phyloP scores from a whole-genome alignment of 1,140 invertebrate genomes.

The Drosophila willistoni region DNA sequence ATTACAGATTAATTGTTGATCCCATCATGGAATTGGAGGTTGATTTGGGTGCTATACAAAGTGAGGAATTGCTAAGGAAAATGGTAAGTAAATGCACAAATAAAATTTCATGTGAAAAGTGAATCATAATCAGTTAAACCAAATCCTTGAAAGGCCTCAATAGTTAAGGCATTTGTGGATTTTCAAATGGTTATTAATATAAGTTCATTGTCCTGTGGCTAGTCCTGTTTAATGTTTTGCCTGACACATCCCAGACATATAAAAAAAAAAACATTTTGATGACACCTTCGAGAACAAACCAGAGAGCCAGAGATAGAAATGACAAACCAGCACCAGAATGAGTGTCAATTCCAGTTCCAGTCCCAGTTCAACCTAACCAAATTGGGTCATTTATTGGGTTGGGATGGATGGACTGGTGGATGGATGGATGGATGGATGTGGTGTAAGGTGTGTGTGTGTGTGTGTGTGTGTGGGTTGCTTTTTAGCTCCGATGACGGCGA shows the following conservation, averaged over 20 bases:
- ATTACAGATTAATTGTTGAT: slow-evolving; percentile 20
- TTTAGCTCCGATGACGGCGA: slow-evolving; percentile 44
- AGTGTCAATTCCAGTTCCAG: slow-evolving; percentile 33
- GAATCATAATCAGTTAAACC: too few relatives aligned
- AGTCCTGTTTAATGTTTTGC: too few relatives aligned
- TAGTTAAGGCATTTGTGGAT: too few relatives aligned
- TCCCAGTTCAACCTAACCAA: slow-evolving; percentile 67
- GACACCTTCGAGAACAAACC: slow-evolving; percentile 42
- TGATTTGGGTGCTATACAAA: slow-evolving; percentile 87
- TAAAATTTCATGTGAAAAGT: too few relatives aligned
- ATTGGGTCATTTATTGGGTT: slow-evolving; percentile 78
- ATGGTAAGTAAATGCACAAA: slow-evolving; percentile 85
- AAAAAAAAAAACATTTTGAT: neutral
- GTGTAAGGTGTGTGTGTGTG: too few relatives aligned
- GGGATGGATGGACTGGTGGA: slow-evolving; percentile 3
- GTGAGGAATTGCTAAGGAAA: slow-evolving; percentile 88
- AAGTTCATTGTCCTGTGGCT: too few relatives aligned
- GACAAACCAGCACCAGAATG: slow-evolving; percentile 19
- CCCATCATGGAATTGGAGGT: slow-evolving; percentile 84
- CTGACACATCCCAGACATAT: too few relatives aligned
- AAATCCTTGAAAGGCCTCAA: too few relatives aligned
- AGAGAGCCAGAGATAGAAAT: slow-evolving; percentile 17
- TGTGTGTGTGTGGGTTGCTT: slow-evolving; percentile 45
- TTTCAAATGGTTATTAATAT: too few relatives aligned
- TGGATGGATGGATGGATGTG: too few relatives aligned